Conservation (phyloP, 2,113 vertebrate species). For the Muscicapa adusta region DNA sequence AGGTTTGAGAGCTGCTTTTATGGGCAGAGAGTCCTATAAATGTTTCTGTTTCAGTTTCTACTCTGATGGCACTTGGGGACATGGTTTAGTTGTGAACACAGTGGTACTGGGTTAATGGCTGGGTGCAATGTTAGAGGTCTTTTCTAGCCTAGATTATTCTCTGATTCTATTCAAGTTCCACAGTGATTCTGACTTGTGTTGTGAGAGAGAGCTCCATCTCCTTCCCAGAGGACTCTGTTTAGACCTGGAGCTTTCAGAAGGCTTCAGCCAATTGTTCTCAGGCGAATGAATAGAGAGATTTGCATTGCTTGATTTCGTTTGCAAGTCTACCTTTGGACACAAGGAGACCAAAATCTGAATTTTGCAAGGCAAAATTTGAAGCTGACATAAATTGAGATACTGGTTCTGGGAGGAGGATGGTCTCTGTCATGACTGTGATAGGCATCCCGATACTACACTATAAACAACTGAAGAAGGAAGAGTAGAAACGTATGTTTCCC, state of each 20-base stretch:
- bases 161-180: neutral
- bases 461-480: neutral
- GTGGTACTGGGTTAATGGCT: neutral
- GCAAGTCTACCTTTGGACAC: neutral
- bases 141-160: neutral
- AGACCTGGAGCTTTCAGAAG: neutral
- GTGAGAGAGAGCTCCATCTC: neutral
- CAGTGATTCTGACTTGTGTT: neutral
- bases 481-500: neutral
- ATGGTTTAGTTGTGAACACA: neutral
- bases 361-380: neutral
- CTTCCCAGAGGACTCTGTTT: neutral
- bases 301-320: neutral
- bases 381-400: neutral
- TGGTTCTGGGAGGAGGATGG: neutral
- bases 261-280: neutral
- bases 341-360: neutral
- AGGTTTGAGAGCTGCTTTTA: neutral
- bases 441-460: neutral
- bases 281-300: neutral
- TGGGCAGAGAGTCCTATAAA: neutral
- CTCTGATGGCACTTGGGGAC: neutral
- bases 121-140: fast-evolving
- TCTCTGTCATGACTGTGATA: neutral
- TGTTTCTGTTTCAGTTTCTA: neutral